These are phyloP conservation scores for Gallinago undulata DNA, from an alignment of 2,113 vertebrate genomes.

Conservation along the genomic window DNA sequence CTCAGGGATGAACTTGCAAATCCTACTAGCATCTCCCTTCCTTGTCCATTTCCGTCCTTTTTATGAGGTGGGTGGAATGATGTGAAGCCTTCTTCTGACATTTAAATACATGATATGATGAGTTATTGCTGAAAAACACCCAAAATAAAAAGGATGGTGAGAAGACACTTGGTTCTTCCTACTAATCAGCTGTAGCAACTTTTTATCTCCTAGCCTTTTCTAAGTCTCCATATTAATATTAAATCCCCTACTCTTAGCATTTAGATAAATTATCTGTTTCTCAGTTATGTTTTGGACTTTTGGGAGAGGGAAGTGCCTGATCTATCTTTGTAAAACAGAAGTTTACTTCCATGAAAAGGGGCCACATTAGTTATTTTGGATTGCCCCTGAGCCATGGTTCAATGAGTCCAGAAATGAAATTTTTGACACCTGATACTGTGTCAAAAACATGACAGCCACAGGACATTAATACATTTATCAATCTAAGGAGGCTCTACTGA, in stretches of 20 bases:
- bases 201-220: not conserved
- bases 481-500: not conserved
- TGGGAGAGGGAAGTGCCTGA: not conserved
- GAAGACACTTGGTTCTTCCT: not conserved
- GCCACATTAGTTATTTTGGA: not conserved
- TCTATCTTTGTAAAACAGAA: not conserved
- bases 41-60: not conserved
- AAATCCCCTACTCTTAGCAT: not conserved
- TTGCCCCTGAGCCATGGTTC: not conserved
- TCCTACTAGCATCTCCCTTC: not conserved
- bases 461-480: not conserved
- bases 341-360: not conserved
- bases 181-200: not conserved
- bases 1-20: not conserved
- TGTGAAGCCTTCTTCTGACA: not conserved
- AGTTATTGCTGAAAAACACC: constrained; percentile 36
- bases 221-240: not conserved
- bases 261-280: not conserved
- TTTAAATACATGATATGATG: not conserved
- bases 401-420: not conserved
- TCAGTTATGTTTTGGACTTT: not conserved
- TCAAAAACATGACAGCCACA: not conserved
- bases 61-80: not conserved
- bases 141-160: not conserved
- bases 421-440: not conserved